These are phyloP conservation scores for Siniperca knerii DNA, from an alignment of 2,113 vertebrate genomes.

Conservation along the genomic window DNA sequence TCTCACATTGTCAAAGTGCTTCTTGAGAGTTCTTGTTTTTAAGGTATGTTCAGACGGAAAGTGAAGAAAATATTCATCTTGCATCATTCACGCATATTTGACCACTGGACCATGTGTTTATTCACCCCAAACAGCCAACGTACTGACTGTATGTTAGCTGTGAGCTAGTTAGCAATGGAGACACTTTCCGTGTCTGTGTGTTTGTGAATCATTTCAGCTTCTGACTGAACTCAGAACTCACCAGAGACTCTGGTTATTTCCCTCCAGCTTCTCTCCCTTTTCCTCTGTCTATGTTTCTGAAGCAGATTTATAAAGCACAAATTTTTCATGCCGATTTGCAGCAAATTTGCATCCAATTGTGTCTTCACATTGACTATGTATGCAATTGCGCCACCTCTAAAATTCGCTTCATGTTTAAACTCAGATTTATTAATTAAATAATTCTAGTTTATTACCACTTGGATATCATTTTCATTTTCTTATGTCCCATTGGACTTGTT, in stretches of 20 bases:
- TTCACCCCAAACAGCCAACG: neutral
- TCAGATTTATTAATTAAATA: neutral
- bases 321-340: neutral
- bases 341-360: neutral
- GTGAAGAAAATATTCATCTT: neutral
- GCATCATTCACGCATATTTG: constrained; percentile 2
- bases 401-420: neutral
- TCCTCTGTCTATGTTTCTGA: neutral
- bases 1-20: neutral
- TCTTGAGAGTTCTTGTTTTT: constrained; percentile 8
- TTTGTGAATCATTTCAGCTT: neutral
- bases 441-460: neutral
- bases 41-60: neutral
- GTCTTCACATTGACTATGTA: neutral
- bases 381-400: neutral
- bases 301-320: neutral
- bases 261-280: neutral
- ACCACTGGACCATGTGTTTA: neutral
- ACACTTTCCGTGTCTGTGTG: neutral
- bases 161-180: neutral
- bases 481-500: neutral
- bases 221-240: neutral
- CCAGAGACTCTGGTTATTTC: constrained; percentile 21
- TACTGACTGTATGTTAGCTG: neutral
- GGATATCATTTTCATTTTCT: neutral